Base-by-base conservation (phyloP, 2,888 invertebrate species). In the Lutraria lutraria region DNA sequence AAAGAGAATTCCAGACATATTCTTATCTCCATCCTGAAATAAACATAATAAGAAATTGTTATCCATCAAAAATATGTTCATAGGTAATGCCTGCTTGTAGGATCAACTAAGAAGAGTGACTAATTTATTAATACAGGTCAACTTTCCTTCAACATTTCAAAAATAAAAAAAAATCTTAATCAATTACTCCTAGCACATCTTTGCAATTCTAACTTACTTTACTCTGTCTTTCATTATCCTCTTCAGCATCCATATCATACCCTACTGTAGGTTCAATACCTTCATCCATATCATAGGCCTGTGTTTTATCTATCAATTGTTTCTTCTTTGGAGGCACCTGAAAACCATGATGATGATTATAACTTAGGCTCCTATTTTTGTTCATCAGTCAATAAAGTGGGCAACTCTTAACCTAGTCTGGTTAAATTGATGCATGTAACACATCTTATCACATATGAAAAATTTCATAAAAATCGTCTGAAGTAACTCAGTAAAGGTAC, bases 211-310 rank as follows among this genome's bases (percentile, higher is more conserved):
- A 56, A 56, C 63, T 68, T 68, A 68, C 63, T 68, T 68, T 25
- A 25, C 25, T 68, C 2, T 56, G 6, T 19, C 2, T 56, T 4
- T 68, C 63, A 68, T 25, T 68, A 68, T 25, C 63, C 6, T 60
- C 76, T 15, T 88, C 88, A 21, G 25, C 83, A 31, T 89, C 91
- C 89, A 90, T 90, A 34, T 90, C 88, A 85, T 92, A 90, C 0
- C 86, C 90, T 85, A 83, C 83, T 25, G 89, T 90, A 21, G 89
- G 86, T 53, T 88, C 89, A 60, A 92, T 88, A 10, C 86, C 90
- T n/a, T 29, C 85, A 72, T 86, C 91, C 90, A 93, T 88, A 79
- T 86, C 85, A 88, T 93, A 94, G 13, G 90, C 89, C 56, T 91
- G 88, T 19, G 94, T 94, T 13, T 93, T 92, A 81, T 53, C 85